Evolutionary conservation across 2,797 vertebrate genomes (phyloP), one percentile per base, ranked within the genome.

Genomic region (Sebastes taczanowskii): DNA sequence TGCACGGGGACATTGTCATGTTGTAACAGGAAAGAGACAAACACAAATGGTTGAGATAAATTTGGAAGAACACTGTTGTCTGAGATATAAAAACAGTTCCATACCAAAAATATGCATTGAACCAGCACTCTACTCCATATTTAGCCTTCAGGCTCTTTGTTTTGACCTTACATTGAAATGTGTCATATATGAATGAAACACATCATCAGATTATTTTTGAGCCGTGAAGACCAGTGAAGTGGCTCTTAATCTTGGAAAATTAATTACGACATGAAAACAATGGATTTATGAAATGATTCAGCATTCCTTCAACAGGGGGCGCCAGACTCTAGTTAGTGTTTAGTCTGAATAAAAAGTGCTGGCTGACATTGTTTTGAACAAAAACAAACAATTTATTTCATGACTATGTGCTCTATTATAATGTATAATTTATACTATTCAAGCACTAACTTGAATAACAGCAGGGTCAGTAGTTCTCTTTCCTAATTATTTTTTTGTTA

Each of bases 231-330:
- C 42, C 16, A 60, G 35, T 9, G 18, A 64, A 62, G 64, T 9
- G 6, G 30, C 32, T 53, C 29, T 25, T n/a, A 11, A 61, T 34
- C 56, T 66, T 38, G 0, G n/a, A 32, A 42, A 60, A 52, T 13
- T 4, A 67, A 67, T 73, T 42, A 52, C 30, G 11, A 71, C 56
- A 5, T 46, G 11, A 74, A 42, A 66, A 61, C 8, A 69, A 29
- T 67, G 58, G 70, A 30, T 42, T 69, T 56, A 65, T 72, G 72
- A 4, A 11, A 23, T 3, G 20, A 35, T 71, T 13, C 71, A 2
- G 22, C 27, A 6, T n/a, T 18, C 13, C 29, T 77, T 62, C 88
- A 87, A 79, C 66, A 90, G 91, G 88, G 85, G 90, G 90, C 85
- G 86, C 82, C 90, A 92, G 16, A 85, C 58, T 11, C 71, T 32